Evolutionary conservation across 2,113 vertebrate genomes (phyloP).

Genomic region (Catagonus wagneri): DNA sequence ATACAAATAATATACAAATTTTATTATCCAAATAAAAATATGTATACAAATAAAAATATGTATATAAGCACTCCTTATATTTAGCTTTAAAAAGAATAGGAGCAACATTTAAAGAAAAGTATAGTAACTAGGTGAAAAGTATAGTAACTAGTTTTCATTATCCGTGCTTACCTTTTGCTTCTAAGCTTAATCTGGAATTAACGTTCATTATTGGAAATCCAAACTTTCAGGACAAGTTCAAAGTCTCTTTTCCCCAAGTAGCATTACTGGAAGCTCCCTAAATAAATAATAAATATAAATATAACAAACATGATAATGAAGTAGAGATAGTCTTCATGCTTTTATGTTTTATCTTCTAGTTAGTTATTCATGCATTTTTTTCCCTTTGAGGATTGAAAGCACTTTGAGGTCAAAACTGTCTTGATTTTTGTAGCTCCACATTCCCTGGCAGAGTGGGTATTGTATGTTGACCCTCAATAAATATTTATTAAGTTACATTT

Average conservation of each 20-base stretch:
- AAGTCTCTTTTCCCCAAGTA: not conserved
- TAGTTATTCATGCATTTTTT: not conserved
- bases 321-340: not conserved
- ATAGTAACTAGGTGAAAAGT: not conserved
- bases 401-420: not conserved
- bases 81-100: constrained; percentile 22
- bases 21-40: not conserved
- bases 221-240: not conserved
- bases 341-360: not conserved
- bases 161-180: not conserved
- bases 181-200: not conserved
- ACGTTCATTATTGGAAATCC: not conserved
- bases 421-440: not conserved
- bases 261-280: not conserved
- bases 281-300: not conserved
- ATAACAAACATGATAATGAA: not conserved
- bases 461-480: not conserved
- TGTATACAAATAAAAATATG: not conserved
- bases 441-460: not conserved
- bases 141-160: not conserved
- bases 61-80: not conserved
- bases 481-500: constrained; percentile 9
- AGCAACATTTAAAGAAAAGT: not conserved
- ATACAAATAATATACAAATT: no score
- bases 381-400: not conserved